Evolutionary conservation across 2,113 vertebrate species (phyloP), one percentile per base, ranked within the genome.

Genomic region (Mola mola): DNA sequence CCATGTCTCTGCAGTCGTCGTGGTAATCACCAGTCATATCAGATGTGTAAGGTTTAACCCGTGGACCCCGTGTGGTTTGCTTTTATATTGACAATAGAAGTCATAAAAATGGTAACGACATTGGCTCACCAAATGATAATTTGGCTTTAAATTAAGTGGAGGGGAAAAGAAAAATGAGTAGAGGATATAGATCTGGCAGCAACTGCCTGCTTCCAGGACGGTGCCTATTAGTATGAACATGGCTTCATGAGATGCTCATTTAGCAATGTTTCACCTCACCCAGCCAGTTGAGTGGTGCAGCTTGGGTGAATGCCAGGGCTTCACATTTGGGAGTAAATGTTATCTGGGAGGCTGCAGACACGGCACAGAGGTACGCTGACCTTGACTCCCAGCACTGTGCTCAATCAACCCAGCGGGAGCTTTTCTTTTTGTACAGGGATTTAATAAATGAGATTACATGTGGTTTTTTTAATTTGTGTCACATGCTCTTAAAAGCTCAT

Each of bases 401-500:
- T 52, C 41, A 15, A 66, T 78, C 78, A 43, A 69, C 65, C 67
- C 64, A 16, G 67, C 71, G 71, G 87, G 79, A 81, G 73, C 4
- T 43, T 33, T 22, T 24, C 10, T 8, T 69, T 72, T 66, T 87
- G 83, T 86, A 79, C 83, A 81, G 79, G 77, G 72, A 83, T 72
- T 75, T 66, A 64, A 66, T 73, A 63, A 78, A 78, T 68, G 78
- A 72, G 64, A 87, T 78, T 90, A 87, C 89, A 90, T 89, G 89
- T 87, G 82, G 61, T 71, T 66, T 55, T 19, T 71, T 74, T 56
- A 51, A 56, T 65, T 50, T 55, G 31, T 53, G 58, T 82, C 79
- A 85, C 81, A 86, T 84, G 87, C 81, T 79, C 51, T 68, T 58
- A 76, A 73, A 81, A 56, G 50, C 63, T 78, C 84, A 75, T 73